phyloP scores from a whole-genome alignment of 1,140 invertebrate genomes.

The Probaryconus sp. region DNA sequence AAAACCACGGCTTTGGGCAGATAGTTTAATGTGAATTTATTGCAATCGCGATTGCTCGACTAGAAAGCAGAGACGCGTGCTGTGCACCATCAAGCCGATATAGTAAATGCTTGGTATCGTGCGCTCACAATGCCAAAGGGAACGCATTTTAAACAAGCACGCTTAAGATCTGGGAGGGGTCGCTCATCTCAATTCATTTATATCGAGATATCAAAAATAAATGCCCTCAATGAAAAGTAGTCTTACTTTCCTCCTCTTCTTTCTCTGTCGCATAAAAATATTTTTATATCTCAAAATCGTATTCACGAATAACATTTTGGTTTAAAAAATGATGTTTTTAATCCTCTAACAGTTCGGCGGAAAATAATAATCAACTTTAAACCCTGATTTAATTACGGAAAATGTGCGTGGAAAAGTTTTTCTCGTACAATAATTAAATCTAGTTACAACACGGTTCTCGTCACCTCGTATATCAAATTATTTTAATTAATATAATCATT shows the following conservation, averaged over 20 bases:
- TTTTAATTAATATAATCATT: slow-evolving; percentile 79
- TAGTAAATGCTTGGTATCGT: slow-evolving; percentile 49
- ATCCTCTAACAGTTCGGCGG: no score
- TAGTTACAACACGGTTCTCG: slow-evolving; percentile 44
- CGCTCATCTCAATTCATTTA: slow-evolving; percentile 54
- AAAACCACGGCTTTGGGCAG: slow-evolving; percentile 70
- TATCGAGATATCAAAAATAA: slow-evolving; percentile 54
- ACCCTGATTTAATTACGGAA: no score
- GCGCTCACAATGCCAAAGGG: slow-evolving; percentile 55
- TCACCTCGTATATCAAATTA: slow-evolving; percentile 73
- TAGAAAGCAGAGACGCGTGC: slow-evolving; percentile 74
- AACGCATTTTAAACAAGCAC: slow-evolving; percentile 54
- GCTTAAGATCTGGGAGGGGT: slow-evolving; percentile 54
- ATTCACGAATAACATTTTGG: no score
- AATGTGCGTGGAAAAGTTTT: no score
- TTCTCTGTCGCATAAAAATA: slow-evolving; percentile 9
- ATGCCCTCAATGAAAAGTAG: slow-evolving; percentile 27
- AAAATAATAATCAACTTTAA: no score
- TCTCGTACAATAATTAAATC: no score
- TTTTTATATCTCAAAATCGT: no score
- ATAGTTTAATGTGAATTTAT: slow-evolving; percentile 79
- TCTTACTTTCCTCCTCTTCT: slow-evolving; percentile 18
- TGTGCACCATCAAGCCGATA: slow-evolving; percentile 70
- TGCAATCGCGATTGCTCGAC: slow-evolving; percentile 74
- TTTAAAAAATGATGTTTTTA: no score